Conservation (phyloP, 2,113 vertebrate genomes). For the Heterochromis multidens region DNA sequence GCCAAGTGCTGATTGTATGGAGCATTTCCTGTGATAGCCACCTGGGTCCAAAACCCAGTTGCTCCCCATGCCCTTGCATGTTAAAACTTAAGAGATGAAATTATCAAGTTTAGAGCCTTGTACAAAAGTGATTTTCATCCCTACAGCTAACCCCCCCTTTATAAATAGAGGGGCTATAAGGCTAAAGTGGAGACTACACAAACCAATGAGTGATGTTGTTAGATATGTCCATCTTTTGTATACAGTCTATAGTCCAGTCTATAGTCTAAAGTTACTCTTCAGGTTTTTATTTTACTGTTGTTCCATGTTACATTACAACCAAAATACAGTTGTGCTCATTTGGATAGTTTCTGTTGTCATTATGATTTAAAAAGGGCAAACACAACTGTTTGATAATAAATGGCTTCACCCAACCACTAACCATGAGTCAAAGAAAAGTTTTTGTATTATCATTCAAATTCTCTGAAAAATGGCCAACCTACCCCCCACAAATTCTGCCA, state of each 20-base stretch:
- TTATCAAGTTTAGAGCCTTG: neutral
- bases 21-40: neutral
- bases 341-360: too few relatives aligned
- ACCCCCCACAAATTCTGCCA: too few relatives aligned
- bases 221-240: neutral
- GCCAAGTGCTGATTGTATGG: too few relatives aligned
- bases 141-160: neutral
- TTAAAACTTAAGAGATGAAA: neutral
- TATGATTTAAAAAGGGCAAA: too few relatives aligned
- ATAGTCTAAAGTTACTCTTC: fast-evolving
- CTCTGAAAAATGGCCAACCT: too few relatives aligned
- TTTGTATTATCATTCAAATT: too few relatives aligned
- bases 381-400: too few relatives aligned
- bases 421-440: too few relatives aligned
- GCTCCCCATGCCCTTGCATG: neutral
- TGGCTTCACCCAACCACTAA: too few relatives aligned
- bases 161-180: neutral
- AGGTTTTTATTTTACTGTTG: neutral
- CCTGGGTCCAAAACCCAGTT: neutral
- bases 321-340: too few relatives aligned
- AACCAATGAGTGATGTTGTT: neutral
- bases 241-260: neutral
- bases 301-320: neutral
- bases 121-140: neutral
- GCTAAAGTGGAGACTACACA: neutral